Percentiles rank a stretch among this genome's conserved stretches.
phyloP scores from a whole-genome alignment of 2,113 vertebrate genomes.

The Nibea albiflora region DNA sequence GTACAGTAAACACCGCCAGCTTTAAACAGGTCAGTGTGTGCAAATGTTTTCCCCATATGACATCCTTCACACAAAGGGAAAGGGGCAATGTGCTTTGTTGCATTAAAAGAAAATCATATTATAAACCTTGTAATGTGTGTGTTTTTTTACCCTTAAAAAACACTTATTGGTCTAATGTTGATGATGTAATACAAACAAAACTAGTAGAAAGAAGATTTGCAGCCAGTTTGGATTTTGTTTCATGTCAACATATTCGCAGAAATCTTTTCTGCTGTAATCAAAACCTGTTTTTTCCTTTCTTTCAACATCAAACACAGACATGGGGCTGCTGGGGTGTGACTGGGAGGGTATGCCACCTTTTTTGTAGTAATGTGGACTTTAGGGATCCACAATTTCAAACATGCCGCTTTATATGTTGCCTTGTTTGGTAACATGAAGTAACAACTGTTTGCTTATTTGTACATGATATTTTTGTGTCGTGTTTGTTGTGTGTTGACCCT shows the following conservation, averaged over 20 bases:
- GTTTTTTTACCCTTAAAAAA: no score
- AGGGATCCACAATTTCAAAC: neutral
- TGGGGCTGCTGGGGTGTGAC: neutral
- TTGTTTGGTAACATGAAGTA: neutral
- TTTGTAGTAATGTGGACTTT: neutral
- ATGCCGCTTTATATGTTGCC: neutral
- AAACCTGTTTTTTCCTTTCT: slow-evolving; percentile 8
- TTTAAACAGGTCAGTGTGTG: neutral
- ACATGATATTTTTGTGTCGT: neutral
- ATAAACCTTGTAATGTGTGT: no score
- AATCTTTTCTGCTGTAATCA: slow-evolving; percentile 30
- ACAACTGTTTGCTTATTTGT: neutral
- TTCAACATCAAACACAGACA: slow-evolving; percentile 28
- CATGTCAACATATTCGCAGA: slow-evolving; percentile 21
- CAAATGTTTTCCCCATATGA: neutral
- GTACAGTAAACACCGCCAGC: neutral
- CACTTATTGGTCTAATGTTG: no score
- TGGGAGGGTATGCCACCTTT: neutral
- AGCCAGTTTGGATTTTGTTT: slow-evolving; percentile 27
- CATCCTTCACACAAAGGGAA: neutral
- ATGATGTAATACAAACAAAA: slow-evolving; percentile 4
- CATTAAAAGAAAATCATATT: neutral
- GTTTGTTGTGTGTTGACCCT: no score
- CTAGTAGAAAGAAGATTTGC: neutral
- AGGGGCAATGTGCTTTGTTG: neutral